Evolutionary conservation across 1,140 invertebrate genomes (phyloP).

Genomic region (Heliconius congener): DNA sequence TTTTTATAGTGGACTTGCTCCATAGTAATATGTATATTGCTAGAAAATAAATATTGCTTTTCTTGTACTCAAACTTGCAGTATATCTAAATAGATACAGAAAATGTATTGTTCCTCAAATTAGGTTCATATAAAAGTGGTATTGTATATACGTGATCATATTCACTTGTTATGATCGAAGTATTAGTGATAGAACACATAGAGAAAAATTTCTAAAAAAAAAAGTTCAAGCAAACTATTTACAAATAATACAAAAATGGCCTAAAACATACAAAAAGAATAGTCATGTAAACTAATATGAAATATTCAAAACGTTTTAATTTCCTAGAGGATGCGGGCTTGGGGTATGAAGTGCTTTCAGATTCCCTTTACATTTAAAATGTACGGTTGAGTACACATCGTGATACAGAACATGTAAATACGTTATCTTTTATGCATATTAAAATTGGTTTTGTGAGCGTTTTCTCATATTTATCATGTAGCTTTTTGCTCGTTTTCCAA

Average conservation of each 20-base stretch:
- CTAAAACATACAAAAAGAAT: neutral
- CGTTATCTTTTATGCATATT: neutral
- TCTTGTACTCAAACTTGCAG: no score
- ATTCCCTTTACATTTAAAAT: slow-evolving; percentile 8
- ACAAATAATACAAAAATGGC: neutral
- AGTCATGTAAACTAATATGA: neutral
- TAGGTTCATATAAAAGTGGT: no score
- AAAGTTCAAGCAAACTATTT: neutral
- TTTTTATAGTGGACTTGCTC: no score
- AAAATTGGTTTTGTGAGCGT: neutral
- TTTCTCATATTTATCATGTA: neutral
- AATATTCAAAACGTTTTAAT: slow-evolving; percentile 4
- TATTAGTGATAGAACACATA: no score
- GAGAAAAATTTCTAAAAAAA: no score
- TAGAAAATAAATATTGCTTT: no score
- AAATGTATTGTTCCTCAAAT: no score
- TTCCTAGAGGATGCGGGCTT: slow-evolving; percentile 2
- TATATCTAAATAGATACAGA: no score
- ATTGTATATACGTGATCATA: no score
- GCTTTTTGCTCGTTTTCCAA: neutral
- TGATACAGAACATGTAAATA: neutral
- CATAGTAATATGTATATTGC: no score
- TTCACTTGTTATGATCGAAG: no score
- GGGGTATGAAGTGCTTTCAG: neutral
- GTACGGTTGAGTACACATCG: neutral